A percentile compares a stretch with the other conserved stretches of the same genome.
Conservation (phyloP, 2,888 invertebrate genomes). For the Macrophya alboannulata region DNA sequence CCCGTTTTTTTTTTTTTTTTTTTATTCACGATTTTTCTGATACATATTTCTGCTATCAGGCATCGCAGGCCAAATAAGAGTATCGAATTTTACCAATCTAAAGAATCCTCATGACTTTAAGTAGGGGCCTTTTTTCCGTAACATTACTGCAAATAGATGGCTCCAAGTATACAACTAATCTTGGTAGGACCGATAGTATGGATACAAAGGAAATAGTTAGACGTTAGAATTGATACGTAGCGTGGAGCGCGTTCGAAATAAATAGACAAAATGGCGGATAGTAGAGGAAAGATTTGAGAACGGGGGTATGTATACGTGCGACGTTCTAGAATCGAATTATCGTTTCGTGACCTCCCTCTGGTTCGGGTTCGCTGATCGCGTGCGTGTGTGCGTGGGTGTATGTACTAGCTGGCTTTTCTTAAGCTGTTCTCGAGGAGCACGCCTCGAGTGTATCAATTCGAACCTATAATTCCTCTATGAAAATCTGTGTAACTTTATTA, state of each 20-base stretch:
- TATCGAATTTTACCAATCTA: background rate
- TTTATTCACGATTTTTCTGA: background rate
- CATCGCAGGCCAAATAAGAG: background rate
- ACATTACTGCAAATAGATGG: background rate
- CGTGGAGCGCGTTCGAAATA: background rate
- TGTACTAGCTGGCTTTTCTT: slow-evolving; percentile 63
- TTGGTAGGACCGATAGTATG: background rate
- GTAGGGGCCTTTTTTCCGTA: background rate
- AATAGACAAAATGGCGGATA: slow-evolving; percentile 21
- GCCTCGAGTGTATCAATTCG: slow-evolving; percentile 39
- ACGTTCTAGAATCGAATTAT: slow-evolving; percentile 48
- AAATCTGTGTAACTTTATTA: slow-evolving; percentile 36
- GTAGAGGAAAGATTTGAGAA: slow-evolving; percentile 10
- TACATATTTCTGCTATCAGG: background rate
- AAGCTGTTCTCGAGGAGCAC: slow-evolving; percentile 55
- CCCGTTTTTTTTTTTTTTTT: background rate
- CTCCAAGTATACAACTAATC: background rate
- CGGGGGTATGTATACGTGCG: slow-evolving; percentile 15
- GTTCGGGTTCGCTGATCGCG: slow-evolving; percentile 54
- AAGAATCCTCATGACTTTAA: background rate
- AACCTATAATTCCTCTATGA: slow-evolving; percentile 42
- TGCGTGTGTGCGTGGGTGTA: slow-evolving; percentile 65
- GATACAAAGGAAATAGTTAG: slow-evolving; percentile 24
- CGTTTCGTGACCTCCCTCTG: slow-evolving; percentile 39
- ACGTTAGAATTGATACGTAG: slow-evolving; percentile 1